Evolutionary conservation across 1,140 invertebrate genomes (phyloP), one percentile per base, ranked within the genome.

Genomic region (Dufourea novaeangliae): DNA sequence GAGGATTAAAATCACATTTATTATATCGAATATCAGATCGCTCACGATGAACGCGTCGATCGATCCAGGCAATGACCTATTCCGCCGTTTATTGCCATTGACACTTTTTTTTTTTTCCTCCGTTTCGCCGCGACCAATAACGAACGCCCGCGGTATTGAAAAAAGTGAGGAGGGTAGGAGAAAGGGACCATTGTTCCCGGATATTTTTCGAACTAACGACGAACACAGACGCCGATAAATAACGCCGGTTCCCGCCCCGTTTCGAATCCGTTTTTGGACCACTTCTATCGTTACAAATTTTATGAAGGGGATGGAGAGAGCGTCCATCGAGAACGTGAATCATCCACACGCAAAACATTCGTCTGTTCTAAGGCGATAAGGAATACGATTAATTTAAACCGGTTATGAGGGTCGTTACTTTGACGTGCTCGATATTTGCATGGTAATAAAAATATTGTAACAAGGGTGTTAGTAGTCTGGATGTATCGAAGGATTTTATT

Each of bases 171-270:
- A 46, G 17, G 39, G 59, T 17, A 32, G 54, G 22, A 34, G 27
- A 12, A 14, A 39, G 27, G 22, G 46, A 39, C 50, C 52, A 68
- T 75, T 68, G 73, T 75, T 57, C 73, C 64, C 52, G 64, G 73
- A 75, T 75, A 68, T 75, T 75, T 75, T 68, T 54, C 63, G n/a
- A 68, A 68, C 73, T 68, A 75, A 75, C 57, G 64, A 64, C 39
- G 27, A 39, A 37, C 25, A 46, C 52, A 12, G 59, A n/a, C 50
- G 39, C 27, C 37, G 34, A 67, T 75, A 75, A 75, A 75, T 75
- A 75, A 75, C 67, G 44, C n/a, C n/a, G n/a, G n/a, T 34, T n/a
- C 17, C 22, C n/a, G 3, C 4, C 5, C 17, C 20, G 6, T 29
- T 25, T 46, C 39, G 50, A 74, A 56, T 32, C 27, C 62, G 27